Evolutionary conservation across 2,888 invertebrate genomes (phyloP), one percentile per base, ranked within the genome.

Genomic region (Drosophila affinis): DNA sequence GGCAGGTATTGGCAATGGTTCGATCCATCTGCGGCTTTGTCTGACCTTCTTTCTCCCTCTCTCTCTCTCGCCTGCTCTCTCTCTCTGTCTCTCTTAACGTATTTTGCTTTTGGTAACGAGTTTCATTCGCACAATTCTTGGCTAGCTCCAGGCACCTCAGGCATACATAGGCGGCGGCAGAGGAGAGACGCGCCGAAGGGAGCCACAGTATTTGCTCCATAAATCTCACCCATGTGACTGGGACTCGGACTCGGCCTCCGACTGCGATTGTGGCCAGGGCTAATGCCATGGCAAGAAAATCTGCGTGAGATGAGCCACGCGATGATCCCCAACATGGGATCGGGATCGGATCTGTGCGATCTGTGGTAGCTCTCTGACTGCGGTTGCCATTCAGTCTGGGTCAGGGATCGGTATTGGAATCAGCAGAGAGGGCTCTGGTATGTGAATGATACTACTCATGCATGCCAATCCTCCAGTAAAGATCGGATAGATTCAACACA

Each of bases 41-140:
- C 55, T 75, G 71, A 64, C 72, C 56, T 70, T 53, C 71, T 59
- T 47, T 12, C 54, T 21, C 49, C 48, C 27, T 21, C 34, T 10
- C n/a, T 39, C 0, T 1, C 9, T 9, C 21, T 39, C 21, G 39
- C 21, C 7, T 18, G 17, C 52, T 17, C 10, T 29, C 29, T 17
- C 32, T 10, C 21, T 29, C 10, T 49, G 12, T 29, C 34, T 49
- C 7, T 21, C 45, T 59, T 47, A 17, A 18, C 49, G 39, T 14
- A 48, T 73, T 68, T 54, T 56, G 59, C 56, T 75, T 77, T 56
- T 61, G 61, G 75, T 74, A 88, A 83, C 88, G 75, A 88, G 88
- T 88, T 82, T 83, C 88, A 82, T 82, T 82, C 86, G 86, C 82
- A 86, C 88, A 88, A 82, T 81, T 72, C 53, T 55, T 65, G 64